phyloP scores from a whole-genome alignment of 2,113 vertebrate genomes.

The Lepidothrix coronata region DNA sequence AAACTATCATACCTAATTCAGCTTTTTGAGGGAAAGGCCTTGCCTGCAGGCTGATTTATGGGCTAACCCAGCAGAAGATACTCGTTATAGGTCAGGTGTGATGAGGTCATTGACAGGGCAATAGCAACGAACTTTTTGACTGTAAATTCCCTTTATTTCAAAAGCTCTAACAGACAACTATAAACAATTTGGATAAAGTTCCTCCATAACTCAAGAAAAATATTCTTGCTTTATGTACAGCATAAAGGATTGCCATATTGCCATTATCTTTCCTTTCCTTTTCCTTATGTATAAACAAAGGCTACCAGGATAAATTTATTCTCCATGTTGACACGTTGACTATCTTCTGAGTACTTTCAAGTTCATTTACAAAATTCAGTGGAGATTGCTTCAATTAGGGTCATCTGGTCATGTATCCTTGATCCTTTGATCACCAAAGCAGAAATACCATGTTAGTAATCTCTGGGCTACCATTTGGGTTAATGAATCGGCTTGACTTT shows the following conservation, averaged over 20 bases:
- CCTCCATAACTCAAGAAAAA: conserved; percentile 11
- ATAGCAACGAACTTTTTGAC: background rate
- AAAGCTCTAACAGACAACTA: conserved; percentile 52
- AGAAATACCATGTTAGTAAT: conserved; percentile 60
- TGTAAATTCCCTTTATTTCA: conserved; percentile 57
- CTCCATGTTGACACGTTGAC: background rate
- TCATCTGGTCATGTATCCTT: conserved; percentile 64
- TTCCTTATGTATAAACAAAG: conserved; percentile 11
- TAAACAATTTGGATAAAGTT: conserved; percentile 41
- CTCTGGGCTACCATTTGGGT: conserved; percentile 67
- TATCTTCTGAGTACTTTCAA: conserved; percentile 41
- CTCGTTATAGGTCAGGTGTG: conserved; percentile 64
- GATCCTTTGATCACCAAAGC: conserved; percentile 62
- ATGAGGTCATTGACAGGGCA: conserved; percentile 69
- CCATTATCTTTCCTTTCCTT: background rate
- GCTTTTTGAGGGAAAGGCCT: conserved; percentile 29
- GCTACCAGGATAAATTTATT: conserved; percentile 19
- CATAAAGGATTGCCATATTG: background rate
- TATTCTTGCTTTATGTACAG: background rate
- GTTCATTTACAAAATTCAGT: conserved; percentile 39
- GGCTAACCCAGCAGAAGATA: conserved; percentile 53
- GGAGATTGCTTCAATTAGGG: conserved; percentile 67
- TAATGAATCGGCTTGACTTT: conserved; percentile 76
- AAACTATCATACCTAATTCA: conserved; percentile 68
- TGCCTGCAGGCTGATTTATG: conserved; percentile 54